Percentiles rank a stretch among this genome's conserved stretches.
Conservation (phyloP, 2,797 vertebrate species). For the Hoplostethus mediterraneus region DNA sequence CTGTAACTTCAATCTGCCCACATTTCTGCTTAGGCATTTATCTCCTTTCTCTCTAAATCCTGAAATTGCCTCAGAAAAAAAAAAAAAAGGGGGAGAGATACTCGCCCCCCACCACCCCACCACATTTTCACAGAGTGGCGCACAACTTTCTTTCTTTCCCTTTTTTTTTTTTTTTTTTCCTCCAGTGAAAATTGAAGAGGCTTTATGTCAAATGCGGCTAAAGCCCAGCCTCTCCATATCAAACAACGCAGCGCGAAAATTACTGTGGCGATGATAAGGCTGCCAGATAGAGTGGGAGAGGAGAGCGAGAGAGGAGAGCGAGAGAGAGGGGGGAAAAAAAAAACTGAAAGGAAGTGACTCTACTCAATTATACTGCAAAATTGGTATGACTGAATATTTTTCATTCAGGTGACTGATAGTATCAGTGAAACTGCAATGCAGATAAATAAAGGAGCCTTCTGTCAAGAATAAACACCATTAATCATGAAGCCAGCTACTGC, state of each 20-base stretch:
- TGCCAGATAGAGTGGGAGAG: conserved; percentile 92
- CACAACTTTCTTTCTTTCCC: conserved; percentile 88
- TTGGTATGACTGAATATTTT: conserved; percentile 99
- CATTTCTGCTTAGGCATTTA: conserved; percentile 91
- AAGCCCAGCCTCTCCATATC: conserved; percentile 99
- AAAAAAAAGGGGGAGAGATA: conserved; percentile 78
- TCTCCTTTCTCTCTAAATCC: conserved; percentile 98
- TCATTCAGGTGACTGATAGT: conserved; percentile 99
- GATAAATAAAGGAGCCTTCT: conserved; percentile 99
- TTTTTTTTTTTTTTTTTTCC: conserved; percentile 45
- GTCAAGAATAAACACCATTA: conserved; percentile 99
- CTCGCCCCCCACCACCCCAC: conserved; percentile 63
- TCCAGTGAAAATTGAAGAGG: conserved; percentile 97
- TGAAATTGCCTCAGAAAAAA: conserved; percentile 93
- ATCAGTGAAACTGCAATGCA: conserved; percentile 98
- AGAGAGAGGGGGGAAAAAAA: conserved; percentile 52
- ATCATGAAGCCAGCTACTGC: conserved; percentile 94
- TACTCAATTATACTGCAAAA: conserved; percentile 99
- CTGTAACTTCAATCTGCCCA: conserved; percentile 83
- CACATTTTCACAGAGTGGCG: conserved; percentile 87
- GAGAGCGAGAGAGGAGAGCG: conserved; percentile 42
- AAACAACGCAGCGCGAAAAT: conserved; percentile 98
- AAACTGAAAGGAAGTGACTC: conserved; percentile 94
- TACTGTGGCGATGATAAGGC: conserved; percentile 99
- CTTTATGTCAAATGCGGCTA: conserved; percentile 99